phyloP scores from a whole-genome alignment of 2,797 vertebrate species.

The Sebastes oblongus region DNA sequence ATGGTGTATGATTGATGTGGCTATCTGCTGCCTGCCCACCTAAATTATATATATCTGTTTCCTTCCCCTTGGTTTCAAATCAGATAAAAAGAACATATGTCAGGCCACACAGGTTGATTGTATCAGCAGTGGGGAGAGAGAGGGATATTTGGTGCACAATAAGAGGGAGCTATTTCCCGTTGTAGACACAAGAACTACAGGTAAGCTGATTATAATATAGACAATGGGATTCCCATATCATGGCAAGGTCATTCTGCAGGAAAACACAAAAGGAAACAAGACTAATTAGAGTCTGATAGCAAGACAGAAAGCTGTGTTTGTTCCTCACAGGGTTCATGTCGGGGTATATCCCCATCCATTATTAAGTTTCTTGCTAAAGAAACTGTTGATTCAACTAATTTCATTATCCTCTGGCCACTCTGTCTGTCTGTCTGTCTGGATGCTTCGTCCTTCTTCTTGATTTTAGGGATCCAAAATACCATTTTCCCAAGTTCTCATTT shows the following conservation, averaged over 20 bases:
- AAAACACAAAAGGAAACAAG: not conserved
- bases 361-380: not conserved
- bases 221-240: slow-evolving; percentile 13
- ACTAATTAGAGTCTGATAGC: not conserved
- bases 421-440: not conserved
- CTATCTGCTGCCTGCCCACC: slow-evolving; percentile 5
- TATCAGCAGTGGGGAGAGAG: slow-evolving; percentile 7
- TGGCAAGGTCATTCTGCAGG: not conserved
- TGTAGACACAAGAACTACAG: not conserved
- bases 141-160: not conserved
- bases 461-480: not conserved
- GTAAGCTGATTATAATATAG: slow-evolving; percentile 23
- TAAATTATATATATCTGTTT: slow-evolving; percentile 22
- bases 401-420: not conserved
- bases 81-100: slow-evolving; percentile 17
- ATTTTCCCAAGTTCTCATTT: not conserved
- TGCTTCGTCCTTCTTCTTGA: not conserved
- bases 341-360: not conserved
- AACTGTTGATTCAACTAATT: not conserved
- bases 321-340: not conserved
- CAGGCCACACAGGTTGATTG: slow-evolving; percentile 7
- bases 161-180: not conserved
- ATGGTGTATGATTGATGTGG: slow-evolving; percentile 29
- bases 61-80: slow-evolving; percentile 9
- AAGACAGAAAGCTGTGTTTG: not conserved